A percentile compares a stretch with the other conserved stretches of the same genome.
Evolutionary conservation across 2,113 vertebrate genomes (phyloP).

Genomic region (Notarius lentiginosus): DNA sequence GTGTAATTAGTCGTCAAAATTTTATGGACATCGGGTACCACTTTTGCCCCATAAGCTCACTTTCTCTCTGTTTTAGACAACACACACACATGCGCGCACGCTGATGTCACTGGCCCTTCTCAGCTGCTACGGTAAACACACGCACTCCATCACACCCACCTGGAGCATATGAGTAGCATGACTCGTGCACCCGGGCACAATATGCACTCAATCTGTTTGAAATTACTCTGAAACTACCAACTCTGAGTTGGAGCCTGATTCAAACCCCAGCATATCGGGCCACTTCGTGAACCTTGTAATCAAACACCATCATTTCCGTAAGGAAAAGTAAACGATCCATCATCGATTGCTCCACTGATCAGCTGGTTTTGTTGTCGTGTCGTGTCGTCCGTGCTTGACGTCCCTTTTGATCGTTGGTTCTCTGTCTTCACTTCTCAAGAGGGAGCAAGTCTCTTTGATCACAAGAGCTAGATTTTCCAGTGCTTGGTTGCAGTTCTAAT

Average conservation of each 20-base stretch:
- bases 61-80: constrained; percentile 16
- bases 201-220: background rate
- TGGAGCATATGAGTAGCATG: background rate
- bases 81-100: background rate
- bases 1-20: constrained; percentile 62
- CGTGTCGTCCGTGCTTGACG: constrained; percentile 17
- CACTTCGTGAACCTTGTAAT: constrained; percentile 20
- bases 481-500: background rate
- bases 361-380: background rate
- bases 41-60: constrained; percentile 12
- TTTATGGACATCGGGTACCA: constrained; percentile 54
- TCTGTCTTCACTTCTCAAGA: background rate
- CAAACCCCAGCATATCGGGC: background rate
- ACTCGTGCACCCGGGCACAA: background rate
- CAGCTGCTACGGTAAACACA: constrained; percentile 36
- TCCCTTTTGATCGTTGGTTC: background rate
- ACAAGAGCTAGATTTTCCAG: background rate
- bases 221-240: constrained; percentile 16
- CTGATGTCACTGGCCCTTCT: constrained; percentile 19
- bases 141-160: background rate
- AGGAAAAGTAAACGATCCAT: constrained; percentile 39
- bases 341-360: constrained; percentile 31
- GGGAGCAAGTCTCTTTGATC: background rate
- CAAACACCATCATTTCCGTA: constrained; percentile 22
- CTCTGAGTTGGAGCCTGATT: background rate